These are phyloP conservation scores for Phaedon cochleariae DNA, from an alignment of 2,888 invertebrate genomes.

Conservation along the genomic window DNA sequence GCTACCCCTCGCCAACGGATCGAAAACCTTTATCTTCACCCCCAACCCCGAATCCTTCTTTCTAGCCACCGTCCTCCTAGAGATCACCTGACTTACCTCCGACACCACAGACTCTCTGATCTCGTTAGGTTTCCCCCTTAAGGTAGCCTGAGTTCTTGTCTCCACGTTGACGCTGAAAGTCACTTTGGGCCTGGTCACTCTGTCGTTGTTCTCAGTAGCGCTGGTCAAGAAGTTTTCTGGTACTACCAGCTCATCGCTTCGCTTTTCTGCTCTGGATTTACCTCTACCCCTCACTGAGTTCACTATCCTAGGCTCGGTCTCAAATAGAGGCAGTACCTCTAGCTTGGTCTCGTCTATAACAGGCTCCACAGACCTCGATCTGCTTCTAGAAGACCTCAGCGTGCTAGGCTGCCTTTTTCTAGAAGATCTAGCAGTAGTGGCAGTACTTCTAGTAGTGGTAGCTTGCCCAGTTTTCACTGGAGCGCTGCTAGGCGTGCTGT, in stretches of 20 bases:
- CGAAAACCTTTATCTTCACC: slow-evolving; percentile 16
- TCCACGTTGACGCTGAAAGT: too few species aligned
- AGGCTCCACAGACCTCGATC: slow-evolving; percentile 45
- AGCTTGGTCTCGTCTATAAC: slow-evolving; percentile 56
- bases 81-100: slow-evolving; percentile 56
- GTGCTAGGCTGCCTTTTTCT: slow-evolving; percentile 14
- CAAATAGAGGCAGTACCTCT: slow-evolving; percentile 59
- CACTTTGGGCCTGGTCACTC: slow-evolving; percentile 42
- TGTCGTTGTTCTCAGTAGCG: slow-evolving; percentile 50
- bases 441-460: slow-evolving; percentile 9
- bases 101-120: slow-evolving; percentile 55
- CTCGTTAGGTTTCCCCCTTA: slow-evolving; percentile 10
- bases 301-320: slow-evolving; percentile 55
- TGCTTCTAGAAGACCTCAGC: slow-evolving; percentile 23
- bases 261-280: not conserved
- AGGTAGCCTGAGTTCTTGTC: not conserved
- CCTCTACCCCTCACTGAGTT: slow-evolving; percentile 30
- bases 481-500: slow-evolving; percentile 6
- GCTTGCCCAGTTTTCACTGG: slow-evolving; percentile 3
- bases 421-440: not conserved
- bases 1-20: slow-evolving; percentile 39
- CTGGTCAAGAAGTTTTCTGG: slow-evolving; percentile 46
- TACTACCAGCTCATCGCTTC: too few species aligned
- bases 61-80: slow-evolving; percentile 52
- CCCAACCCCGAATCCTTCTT: slow-evolving; percentile 38